phyloP scores from a whole-genome alignment of 1,140 invertebrate genomes.

The Macrocentrus cingulum region DNA sequence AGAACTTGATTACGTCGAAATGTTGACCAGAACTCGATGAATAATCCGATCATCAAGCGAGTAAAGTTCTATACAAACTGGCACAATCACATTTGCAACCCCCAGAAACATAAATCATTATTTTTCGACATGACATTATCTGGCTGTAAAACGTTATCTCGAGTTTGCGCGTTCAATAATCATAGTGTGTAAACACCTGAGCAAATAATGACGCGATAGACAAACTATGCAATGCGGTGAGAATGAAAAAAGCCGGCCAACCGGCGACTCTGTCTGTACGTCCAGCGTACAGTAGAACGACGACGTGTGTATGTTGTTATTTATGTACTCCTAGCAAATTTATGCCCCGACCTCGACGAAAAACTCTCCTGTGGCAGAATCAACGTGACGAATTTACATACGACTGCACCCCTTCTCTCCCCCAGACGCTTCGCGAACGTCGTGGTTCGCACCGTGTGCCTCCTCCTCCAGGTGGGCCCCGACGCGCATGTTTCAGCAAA shows the following conservation, averaged over 20 bases:
- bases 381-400: conserved; percentile 28
- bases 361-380: conserved; percentile 20
- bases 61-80: too few species aligned
- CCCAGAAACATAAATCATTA: background rate
- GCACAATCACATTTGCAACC: background rate
- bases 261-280: background rate
- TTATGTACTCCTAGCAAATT: conserved; percentile 24
- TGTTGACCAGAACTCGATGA: too few species aligned
- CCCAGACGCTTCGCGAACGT: background rate
- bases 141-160: conserved; percentile 3
- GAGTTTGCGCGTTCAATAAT: conserved; percentile 6
- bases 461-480: conserved; percentile 1
- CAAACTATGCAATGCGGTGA: background rate
- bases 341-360: conserved; percentile 20
- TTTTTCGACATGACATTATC: background rate
- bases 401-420: conserved; percentile 7
- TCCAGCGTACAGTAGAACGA: conserved; percentile 8
- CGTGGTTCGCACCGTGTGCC: conserved; percentile 1
- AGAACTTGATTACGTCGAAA: too few species aligned
- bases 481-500: conserved; percentile 20
- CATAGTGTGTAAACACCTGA: conserved; percentile 21
- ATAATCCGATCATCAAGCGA: too few species aligned
- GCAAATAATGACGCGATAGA: conserved; percentile 22
- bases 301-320: conserved; percentile 25
- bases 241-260: background rate